These are phyloP conservation scores for Hanleya hanleyi DNA, from an alignment of 2,888 invertebrate genomes.

Conservation along the genomic window DNA sequence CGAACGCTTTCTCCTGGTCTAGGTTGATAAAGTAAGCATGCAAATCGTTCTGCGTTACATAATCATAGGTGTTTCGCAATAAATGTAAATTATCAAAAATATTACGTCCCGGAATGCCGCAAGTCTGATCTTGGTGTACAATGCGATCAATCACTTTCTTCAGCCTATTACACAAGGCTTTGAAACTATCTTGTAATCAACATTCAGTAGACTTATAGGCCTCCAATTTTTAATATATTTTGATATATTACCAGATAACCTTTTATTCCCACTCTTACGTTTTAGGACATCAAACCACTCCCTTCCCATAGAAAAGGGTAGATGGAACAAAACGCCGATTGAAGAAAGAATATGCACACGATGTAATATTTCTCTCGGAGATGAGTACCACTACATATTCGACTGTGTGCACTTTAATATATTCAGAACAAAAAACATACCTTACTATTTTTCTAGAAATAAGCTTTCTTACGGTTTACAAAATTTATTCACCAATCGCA, in stretches of 20 bases:
- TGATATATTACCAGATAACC: slow-evolving; percentile 28
- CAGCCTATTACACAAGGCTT: slow-evolving; percentile 38
- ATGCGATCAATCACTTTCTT: slow-evolving; percentile 29
- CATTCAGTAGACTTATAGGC: slow-evolving; percentile 43
- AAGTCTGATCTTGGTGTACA: slow-evolving; percentile 41
- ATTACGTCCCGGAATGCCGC: slow-evolving; percentile 37
- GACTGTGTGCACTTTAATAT: too few relatives aligned
- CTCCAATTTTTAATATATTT: slow-evolving; percentile 39
- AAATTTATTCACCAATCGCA: too few relatives aligned
- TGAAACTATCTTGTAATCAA: slow-evolving; percentile 44
- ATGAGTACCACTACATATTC: too few relatives aligned
- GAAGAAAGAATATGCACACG: too few relatives aligned
- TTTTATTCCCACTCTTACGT: too few relatives aligned
- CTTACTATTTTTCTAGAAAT: too few relatives aligned
- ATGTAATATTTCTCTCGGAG: too few relatives aligned
- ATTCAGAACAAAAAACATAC: too few relatives aligned
- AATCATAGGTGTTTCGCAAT: slow-evolving; percentile 36
- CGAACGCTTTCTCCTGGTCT: slow-evolving; percentile 50
- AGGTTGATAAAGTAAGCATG: slow-evolving; percentile 35
- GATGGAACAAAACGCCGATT: too few relatives aligned
- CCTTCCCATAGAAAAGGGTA: too few relatives aligned
- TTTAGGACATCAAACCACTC: too few relatives aligned
- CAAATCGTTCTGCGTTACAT: slow-evolving; percentile 37
- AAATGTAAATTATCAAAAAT: slow-evolving; percentile 45
- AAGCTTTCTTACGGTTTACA: too few relatives aligned